A percentile compares a stretch with the other conserved stretches of the same genome.
phyloP scores from a whole-genome alignment of 2,797 vertebrate species.

The Anas georgica region DNA sequence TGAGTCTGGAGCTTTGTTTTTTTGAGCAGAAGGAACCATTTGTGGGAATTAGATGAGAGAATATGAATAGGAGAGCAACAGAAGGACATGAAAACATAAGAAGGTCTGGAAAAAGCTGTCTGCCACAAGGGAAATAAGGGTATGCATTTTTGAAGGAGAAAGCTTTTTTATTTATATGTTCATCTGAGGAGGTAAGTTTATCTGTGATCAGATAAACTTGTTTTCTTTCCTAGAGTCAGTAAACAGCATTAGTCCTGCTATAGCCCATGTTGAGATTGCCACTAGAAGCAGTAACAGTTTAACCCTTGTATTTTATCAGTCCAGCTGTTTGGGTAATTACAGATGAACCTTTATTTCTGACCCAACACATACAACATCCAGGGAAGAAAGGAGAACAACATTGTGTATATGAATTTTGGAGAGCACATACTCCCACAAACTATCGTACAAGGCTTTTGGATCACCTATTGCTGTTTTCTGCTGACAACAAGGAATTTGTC shows the following conservation, averaged over 20 bases:
- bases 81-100: not conserved
- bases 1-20: not conserved
- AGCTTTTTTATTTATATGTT: not conserved
- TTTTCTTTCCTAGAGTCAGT: constrained; percentile 15
- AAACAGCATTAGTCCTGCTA: not conserved
- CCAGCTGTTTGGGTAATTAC: constrained; percentile 40
- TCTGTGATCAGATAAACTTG: constrained; percentile 7
- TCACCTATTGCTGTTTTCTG: not conserved
- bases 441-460: not conserved
- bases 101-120: not conserved
- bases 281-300: not conserved
- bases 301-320: not conserved
- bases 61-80: not conserved
- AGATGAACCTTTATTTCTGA: constrained; percentile 28
- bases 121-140: not conserved
- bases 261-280: not conserved
- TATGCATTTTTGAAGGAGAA: not conserved
- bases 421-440: not conserved
- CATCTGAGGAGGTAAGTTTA: not conserved
- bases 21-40: not conserved
- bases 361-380: not conserved
- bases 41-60: not conserved
- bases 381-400: not conserved
- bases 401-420: not conserved
- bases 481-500: constrained; percentile 1